Evolutionary conservation across 2,888 invertebrate species (phyloP).

Genomic region (Acholoe squamosa): DNA sequence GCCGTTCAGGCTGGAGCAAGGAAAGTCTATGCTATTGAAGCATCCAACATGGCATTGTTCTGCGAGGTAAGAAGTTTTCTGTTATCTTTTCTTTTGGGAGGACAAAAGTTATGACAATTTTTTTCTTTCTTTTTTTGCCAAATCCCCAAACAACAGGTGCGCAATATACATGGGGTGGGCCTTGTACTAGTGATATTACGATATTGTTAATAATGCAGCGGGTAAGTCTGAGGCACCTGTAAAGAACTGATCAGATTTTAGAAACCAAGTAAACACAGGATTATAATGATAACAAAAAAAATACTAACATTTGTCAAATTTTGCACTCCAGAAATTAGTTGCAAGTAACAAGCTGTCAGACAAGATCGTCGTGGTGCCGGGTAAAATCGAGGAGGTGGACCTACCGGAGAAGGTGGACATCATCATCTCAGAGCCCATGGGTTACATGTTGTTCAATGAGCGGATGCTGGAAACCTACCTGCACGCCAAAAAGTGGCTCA

Average conservation of each 20-base stretch:
- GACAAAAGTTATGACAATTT: too few species aligned
- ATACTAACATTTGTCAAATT: too few species aligned
- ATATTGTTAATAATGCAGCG: too few species aligned
- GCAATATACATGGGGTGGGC: too few species aligned
- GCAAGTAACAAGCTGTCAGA: constrained; percentile 94
- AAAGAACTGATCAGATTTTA: too few species aligned
- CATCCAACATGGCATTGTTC: constrained; percentile 98
- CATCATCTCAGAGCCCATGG: constrained; percentile 99
- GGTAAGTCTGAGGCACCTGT: too few species aligned
- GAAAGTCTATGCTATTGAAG: constrained; percentile 99
- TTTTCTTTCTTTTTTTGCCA: too few species aligned
- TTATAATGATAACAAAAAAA: too few species aligned
- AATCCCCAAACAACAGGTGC: too few species aligned
- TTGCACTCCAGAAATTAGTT: constrained; percentile 88
- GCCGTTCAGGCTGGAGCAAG: constrained; percentile 98
- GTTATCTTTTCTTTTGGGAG: neutral
- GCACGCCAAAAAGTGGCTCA: constrained; percentile 99
- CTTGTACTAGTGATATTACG: too few species aligned
- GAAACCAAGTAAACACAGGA: too few species aligned
- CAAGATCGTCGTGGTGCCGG: constrained; percentile 95
- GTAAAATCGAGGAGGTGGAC: constrained; percentile 99
- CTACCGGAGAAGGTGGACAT: constrained; percentile 97
- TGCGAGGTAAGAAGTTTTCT: constrained; percentile 78
- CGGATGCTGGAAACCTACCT: constrained; percentile 99
- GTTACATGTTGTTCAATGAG: constrained; percentile 99